A percentile compares a stretch with the other conserved stretches of the same genome.
Evolutionary conservation across 1,140 invertebrate genomes (phyloP).

Genomic region (Bombus sylvicola): DNA sequence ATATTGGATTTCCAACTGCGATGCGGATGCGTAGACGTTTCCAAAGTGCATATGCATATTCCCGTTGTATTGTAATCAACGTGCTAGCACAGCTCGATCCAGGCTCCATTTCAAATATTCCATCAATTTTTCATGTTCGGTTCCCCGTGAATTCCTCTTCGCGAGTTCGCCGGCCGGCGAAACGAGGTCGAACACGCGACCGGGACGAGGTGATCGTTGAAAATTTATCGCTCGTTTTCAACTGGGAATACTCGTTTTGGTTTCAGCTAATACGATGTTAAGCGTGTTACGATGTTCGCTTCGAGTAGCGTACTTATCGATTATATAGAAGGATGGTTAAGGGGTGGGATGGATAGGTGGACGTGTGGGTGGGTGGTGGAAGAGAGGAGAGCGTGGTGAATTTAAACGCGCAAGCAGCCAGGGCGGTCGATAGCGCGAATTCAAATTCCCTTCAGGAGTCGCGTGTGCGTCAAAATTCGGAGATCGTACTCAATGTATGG

Average conservation of each 20-base stretch:
- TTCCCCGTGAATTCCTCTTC: background rate
- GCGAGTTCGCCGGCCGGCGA: background rate
- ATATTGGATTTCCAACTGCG: constrained; percentile 65
- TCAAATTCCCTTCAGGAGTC: constrained; percentile 48
- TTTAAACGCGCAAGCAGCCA: constrained; percentile 14
- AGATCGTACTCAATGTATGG: constrained; percentile 49
- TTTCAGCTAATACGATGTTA: background rate
- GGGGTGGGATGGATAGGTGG: background rate
- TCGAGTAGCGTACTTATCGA: constrained; percentile 7
- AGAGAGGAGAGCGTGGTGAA: background rate
- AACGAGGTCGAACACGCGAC: background rate
- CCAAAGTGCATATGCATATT: constrained; percentile 37
- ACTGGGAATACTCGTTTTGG: background rate
- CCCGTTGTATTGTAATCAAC: constrained; percentile 44
- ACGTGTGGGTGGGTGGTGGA: too few relatives aligned
- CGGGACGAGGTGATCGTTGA: background rate
- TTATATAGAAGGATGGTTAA: constrained; percentile 6
- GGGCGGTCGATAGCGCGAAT: constrained; percentile 30
- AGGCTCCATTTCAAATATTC: constrained; percentile 17
- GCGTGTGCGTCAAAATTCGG: constrained; percentile 47
- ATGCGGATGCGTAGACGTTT: constrained; percentile 58
- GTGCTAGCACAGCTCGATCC: background rate
- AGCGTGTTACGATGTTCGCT: background rate
- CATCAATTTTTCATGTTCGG: constrained; percentile 1
- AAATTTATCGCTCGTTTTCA: background rate